A percentile compares a stretch with the other conserved stretches of the same genome.
Evolutionary conservation across 1,140 invertebrate species (phyloP).

Genomic region (Orussus abietinus): DNA sequence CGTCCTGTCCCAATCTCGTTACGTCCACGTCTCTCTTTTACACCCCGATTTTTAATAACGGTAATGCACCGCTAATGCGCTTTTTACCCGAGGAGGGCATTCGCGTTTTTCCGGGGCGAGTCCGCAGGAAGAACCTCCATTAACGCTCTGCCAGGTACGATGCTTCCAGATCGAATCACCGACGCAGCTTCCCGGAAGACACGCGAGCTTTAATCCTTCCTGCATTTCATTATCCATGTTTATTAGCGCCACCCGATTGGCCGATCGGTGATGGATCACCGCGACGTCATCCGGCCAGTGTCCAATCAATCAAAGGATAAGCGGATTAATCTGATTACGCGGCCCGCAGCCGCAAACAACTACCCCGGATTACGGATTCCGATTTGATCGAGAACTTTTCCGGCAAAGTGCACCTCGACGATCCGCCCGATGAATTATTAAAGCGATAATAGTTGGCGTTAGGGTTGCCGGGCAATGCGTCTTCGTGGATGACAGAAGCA

Average conservation of each 20-base stretch:
- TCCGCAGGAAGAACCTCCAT: too few relatives aligned
- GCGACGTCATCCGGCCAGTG: conserved; percentile 24
- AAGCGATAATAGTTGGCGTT: background rate
- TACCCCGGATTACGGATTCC: conserved; percentile 35
- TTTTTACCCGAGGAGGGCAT: too few relatives aligned
- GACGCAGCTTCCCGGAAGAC: too few relatives aligned
- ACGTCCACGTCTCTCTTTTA: too few relatives aligned
- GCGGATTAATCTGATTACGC: conserved; percentile 37
- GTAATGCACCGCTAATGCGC: too few relatives aligned
- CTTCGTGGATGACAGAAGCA: too few relatives aligned
- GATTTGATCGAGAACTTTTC: conserved; percentile 37
- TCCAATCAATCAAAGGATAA: conserved; percentile 45
- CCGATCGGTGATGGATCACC: conserved; percentile 36
- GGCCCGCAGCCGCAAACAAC: conserved; percentile 28
- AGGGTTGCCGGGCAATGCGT: too few relatives aligned
- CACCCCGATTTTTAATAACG: too few relatives aligned
- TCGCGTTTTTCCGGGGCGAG: too few relatives aligned
- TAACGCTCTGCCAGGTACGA: too few relatives aligned
- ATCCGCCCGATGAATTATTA: conserved; percentile 11
- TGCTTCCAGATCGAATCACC: too few relatives aligned
- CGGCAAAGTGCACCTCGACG: conserved; percentile 8
- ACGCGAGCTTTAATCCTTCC: conserved; percentile 23
- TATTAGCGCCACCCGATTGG: conserved; percentile 28
- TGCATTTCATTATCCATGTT: conserved; percentile 37
- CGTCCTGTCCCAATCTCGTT: too few relatives aligned